Base-by-base conservation (phyloP, 2,797 vertebrate species). In the Arctocebus calabarensis region DNA sequence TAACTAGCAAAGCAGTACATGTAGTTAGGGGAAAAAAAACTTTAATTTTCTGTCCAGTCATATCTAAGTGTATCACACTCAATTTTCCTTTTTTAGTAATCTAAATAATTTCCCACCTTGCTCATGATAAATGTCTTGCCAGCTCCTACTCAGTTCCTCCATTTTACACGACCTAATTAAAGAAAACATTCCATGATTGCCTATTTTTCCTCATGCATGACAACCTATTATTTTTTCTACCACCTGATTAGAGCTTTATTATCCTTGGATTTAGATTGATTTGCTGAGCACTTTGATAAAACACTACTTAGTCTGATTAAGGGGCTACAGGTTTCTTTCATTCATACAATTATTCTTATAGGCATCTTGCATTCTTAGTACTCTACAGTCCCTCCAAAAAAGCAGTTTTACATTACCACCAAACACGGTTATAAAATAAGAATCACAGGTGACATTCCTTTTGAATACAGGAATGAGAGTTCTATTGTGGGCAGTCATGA, bases 181-280 rank as follows among this genome's bases (percentile, higher is more conserved):
- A 99, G 99, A 99, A 99, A 99, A 99, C 99, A 99, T 99, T 99
- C 98, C 99, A 99, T 99, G 99, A 99, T 99, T 99, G 99, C 99
- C 99, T 99, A 99, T 99, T 99, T 99, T 99, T 99, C 98, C 99
- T 99, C 98, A 99, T 99, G 99, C 99, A 99, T 99, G 99, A 99
- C 99, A 99, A 99, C 99, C 99, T 99, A 99, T 99, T 99, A 99
- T 99, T 99, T 99, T 99, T 99, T 98, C 98, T 99, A 99, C 99
- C 98, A 99, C 99, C 99, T 99, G 99, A 99, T 99, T 99, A 99
- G 99, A 99, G 99, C 99, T 98, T 99, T 99, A 99, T 99, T 99
- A 99, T 99, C 99, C 99, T 99, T 99, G 99, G 99, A 99, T 99
- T 99, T 99, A 99, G 99, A 99, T 99, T 99, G 99, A 99, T 99